phyloP scores from a whole-genome alignment of 2,888 invertebrate genomes.

The Microctonus brassicae region DNA sequence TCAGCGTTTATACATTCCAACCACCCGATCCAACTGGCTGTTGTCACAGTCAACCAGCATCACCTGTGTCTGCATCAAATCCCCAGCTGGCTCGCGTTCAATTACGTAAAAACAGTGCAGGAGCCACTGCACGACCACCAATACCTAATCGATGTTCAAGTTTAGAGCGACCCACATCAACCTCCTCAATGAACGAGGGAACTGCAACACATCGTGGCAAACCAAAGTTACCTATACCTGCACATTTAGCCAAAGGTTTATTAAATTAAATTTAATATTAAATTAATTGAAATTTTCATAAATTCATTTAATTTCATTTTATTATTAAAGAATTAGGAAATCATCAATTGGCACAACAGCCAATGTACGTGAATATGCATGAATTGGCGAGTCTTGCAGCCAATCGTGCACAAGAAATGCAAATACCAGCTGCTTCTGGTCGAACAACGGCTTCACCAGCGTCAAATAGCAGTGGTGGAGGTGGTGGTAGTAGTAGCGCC shows the following conservation, averaged over 20 bases:
- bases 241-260: slow-evolving; percentile 79
- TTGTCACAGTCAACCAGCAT: slow-evolving; percentile 70
- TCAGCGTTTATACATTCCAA: slow-evolving; percentile 90
- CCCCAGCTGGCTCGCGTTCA: slow-evolving; percentile 61
- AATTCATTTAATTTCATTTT: slow-evolving; percentile 34
- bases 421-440: slow-evolving; percentile 66
- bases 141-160: slow-evolving; percentile 79
- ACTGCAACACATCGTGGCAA: slow-evolving; percentile 61
- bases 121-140: slow-evolving; percentile 57
- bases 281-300: too few relatives aligned
- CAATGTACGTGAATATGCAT: slow-evolving; percentile 93
- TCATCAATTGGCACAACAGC: slow-evolving; percentile 69
- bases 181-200: slow-evolving; percentile 69
- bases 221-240: slow-evolving; percentile 74
- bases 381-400: slow-evolving; percentile 88
- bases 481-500: slow-evolving; percentile 22
- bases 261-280: neutral
- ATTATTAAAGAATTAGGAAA: slow-evolving; percentile 61
- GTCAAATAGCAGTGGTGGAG: slow-evolving; percentile 35
- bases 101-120: slow-evolving; percentile 62
- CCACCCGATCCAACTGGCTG: slow-evolving; percentile 75
- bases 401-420: slow-evolving; percentile 77
- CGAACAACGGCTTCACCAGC: slow-evolving; percentile 51
- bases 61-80: slow-evolving; percentile 67
- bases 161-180: slow-evolving; percentile 82